These are phyloP conservation scores for Chloroceryle aenea DNA, from an alignment of 2,113 vertebrate species.

Conservation along the genomic window DNA sequence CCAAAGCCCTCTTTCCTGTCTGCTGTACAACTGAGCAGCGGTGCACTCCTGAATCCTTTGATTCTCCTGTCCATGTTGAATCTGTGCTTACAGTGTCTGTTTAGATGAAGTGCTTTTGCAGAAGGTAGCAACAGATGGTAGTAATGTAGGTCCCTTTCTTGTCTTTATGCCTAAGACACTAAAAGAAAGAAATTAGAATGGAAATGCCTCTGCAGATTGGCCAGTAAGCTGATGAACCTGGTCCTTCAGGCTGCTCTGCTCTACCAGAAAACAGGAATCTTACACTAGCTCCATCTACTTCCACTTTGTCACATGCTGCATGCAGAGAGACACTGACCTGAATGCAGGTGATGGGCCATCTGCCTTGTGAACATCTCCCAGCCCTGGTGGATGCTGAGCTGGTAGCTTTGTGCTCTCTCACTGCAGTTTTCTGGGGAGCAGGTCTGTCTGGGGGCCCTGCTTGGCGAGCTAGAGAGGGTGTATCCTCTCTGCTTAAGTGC, in stretches of 20 bases:
- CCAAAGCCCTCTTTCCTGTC: background rate
- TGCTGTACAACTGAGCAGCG: background rate
- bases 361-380: background rate
- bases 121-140: constrained; percentile 35
- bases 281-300: background rate
- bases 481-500: background rate
- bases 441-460: background rate
- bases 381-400: background rate
- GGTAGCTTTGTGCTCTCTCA: background rate
- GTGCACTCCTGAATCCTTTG: background rate
- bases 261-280: background rate
- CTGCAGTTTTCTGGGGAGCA: background rate
- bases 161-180: background rate
- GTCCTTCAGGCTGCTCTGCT: background rate
- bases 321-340: background rate
- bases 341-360: background rate
- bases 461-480: background rate
- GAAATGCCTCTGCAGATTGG: background rate
- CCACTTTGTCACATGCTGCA: background rate
- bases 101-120: background rate
- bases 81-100: background rate
- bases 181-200: background rate
- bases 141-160: background rate
- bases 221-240: background rate
- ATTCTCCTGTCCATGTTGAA: background rate